Evolutionary conservation across 2,888 invertebrate genomes (phyloP).

Genomic region (Agelastica alni): DNA sequence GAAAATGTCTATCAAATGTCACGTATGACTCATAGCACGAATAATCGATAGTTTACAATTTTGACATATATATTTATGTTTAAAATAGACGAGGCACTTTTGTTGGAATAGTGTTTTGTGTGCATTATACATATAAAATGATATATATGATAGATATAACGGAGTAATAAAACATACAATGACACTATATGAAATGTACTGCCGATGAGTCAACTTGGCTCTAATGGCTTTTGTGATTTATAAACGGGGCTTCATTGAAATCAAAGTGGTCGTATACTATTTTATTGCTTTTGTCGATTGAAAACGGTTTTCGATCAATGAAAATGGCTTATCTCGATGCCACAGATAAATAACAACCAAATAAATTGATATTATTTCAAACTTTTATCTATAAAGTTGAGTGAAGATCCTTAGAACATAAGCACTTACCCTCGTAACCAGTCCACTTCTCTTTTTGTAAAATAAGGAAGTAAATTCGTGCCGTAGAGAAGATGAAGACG

Average conservation of each 20-base stretch:
- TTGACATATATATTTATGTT: conserved; percentile 38
- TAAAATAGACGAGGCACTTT: conserved; percentile 33
- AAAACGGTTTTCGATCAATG: conserved; percentile 5
- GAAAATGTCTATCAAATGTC: conserved; percentile 35
- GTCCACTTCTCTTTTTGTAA: conserved; percentile 22
- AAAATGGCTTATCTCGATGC: too few species aligned
- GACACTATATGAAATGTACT: conserved; percentile 43
- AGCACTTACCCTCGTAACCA: too few species aligned
- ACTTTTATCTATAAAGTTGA: too few species aligned
- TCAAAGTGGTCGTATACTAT: conserved; percentile 17
- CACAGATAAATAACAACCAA: too few species aligned
- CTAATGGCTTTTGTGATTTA: conserved; percentile 36
- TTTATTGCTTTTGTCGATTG: conserved; percentile 14
- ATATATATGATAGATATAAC: conserved; percentile 40
- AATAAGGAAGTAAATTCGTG: conserved; percentile 48
- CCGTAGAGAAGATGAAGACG: conserved; percentile 37
- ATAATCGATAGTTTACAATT: conserved; percentile 27
- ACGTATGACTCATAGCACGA: conserved; percentile 22
- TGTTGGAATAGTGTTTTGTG: conserved; percentile 24
- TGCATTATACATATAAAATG: conserved; percentile 27
- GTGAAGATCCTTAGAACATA: too few species aligned
- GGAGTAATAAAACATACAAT: conserved; percentile 41
- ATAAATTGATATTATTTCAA: too few species aligned
- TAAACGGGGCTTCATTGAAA: conserved; percentile 26
- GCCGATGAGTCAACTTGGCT: conserved; percentile 41